phyloP scores from a whole-genome alignment of 2,113 vertebrate species.

The Anoura caudifer region DNA sequence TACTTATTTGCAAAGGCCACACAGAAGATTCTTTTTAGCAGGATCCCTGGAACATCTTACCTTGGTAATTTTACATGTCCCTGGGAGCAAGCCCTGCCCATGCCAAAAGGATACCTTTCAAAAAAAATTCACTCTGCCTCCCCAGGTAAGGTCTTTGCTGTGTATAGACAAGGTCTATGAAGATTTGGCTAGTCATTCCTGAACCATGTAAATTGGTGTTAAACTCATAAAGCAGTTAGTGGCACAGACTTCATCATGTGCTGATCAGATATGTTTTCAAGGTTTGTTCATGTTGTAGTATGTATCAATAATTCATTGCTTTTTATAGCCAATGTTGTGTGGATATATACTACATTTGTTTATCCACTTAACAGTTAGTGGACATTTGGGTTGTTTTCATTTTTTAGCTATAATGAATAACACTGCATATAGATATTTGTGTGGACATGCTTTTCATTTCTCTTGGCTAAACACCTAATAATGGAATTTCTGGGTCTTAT shows the following conservation, averaged over 20 bases:
- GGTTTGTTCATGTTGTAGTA: background rate
- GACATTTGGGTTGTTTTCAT: background rate
- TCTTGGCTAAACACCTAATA: background rate
- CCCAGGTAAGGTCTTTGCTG: background rate
- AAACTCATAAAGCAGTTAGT: background rate
- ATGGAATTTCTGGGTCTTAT: background rate
- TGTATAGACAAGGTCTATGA: background rate
- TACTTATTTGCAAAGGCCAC: background rate
- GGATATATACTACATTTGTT: background rate
- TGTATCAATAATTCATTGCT: background rate
- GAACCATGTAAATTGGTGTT: background rate
- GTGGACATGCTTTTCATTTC: background rate
- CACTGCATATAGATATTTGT: background rate
- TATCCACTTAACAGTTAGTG: background rate
- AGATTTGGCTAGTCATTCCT: background rate
- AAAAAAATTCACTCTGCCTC: background rate
- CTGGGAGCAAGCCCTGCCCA: accelerated
- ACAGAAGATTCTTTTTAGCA: background rate
- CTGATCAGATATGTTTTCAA: background rate
- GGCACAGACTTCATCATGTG: background rate
- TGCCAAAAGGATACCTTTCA: background rate
- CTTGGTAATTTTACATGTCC: background rate
- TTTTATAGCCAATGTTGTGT: background rate
- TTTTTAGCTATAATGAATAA: background rate
- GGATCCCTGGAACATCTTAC: background rate